These are phyloP conservation scores for Mallotus villosus DNA, from an alignment of 2,797 vertebrate species.

Conservation along the genomic window DNA sequence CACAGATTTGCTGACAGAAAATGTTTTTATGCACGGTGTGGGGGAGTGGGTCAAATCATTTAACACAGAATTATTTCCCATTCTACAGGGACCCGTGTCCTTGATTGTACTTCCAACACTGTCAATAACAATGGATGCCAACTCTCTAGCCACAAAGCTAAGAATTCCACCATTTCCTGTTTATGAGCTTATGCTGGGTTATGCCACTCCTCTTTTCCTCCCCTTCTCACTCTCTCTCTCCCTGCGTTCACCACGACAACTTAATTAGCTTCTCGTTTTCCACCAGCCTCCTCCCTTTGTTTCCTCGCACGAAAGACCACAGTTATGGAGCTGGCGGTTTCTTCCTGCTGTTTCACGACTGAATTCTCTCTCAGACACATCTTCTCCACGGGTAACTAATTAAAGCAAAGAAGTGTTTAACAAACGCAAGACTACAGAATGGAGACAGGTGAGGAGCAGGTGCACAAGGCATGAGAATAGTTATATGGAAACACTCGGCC, in stretches of 20 bases:
- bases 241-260: conserved; percentile 34
- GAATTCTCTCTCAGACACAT: background rate
- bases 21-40: conserved; percentile 15
- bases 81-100: background rate
- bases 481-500: background rate
- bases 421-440: background rate
- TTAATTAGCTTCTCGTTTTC: conserved; percentile 28
- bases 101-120: too few relatives aligned
- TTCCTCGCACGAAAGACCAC: background rate
- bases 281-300: background rate
- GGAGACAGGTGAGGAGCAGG: background rate
- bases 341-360: background rate
- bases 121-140: conserved; percentile 5
- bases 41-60: conserved; percentile 17
- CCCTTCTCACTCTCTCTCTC: conserved; percentile 16
- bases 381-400: background rate
- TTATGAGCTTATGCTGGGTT: conserved; percentile 7
- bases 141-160: background rate
- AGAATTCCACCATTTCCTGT: conserved; percentile 27
- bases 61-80: background rate
- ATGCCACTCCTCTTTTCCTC: background rate
- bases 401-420: background rate
- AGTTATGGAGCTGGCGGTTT: background rate
- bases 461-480: background rate
- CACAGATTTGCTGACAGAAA: conserved; percentile 26